phyloP scores from a whole-genome alignment of 2,888 invertebrate genomes.

The Lasioglossum lativentre region DNA sequence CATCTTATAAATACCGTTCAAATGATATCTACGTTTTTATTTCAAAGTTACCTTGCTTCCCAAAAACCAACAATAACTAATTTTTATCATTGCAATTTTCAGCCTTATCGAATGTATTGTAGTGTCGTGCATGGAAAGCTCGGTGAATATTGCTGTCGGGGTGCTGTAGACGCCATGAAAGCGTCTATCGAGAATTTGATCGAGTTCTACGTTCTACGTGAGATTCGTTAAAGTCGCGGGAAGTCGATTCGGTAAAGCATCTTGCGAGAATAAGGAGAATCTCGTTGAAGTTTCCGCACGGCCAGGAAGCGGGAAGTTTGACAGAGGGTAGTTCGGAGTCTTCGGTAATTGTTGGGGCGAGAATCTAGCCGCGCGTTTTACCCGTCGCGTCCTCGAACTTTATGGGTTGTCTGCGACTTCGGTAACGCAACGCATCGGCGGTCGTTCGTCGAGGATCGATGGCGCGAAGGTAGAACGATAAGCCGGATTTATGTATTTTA shows the following conservation, averaged over 20 bases:
- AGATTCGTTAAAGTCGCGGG: not conserved
- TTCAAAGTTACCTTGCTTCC: too few relatives aligned
- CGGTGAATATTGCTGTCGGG: not conserved
- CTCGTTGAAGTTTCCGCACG: not conserved
- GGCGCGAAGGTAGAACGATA: conserved; percentile 22
- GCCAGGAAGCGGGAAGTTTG: not conserved
- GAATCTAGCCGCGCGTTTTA: conserved; percentile 25
- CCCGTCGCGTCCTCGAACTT: conserved; percentile 16
- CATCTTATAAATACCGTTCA: too few relatives aligned
- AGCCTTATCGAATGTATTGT: too few relatives aligned
- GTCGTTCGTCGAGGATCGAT: conserved; percentile 22
- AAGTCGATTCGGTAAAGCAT: not conserved
- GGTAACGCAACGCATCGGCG: conserved; percentile 31
- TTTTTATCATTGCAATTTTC: too few relatives aligned
- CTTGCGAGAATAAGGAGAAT: not conserved
- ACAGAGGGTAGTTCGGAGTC: not conserved
- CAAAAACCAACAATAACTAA: too few relatives aligned
- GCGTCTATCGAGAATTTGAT: not conserved
- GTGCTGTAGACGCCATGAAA: not conserved
- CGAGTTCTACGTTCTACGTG: not conserved
- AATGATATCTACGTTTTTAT: too few relatives aligned
- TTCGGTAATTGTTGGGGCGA: not conserved
- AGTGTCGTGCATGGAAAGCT: too few relatives aligned
- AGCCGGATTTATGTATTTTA: conserved; percentile 46
- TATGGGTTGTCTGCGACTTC: conserved; percentile 25